These are phyloP conservation scores for Lacerta bilineata DNA, from an alignment of 2,797 vertebrate genomes.

Conservation along the genomic window DNA sequence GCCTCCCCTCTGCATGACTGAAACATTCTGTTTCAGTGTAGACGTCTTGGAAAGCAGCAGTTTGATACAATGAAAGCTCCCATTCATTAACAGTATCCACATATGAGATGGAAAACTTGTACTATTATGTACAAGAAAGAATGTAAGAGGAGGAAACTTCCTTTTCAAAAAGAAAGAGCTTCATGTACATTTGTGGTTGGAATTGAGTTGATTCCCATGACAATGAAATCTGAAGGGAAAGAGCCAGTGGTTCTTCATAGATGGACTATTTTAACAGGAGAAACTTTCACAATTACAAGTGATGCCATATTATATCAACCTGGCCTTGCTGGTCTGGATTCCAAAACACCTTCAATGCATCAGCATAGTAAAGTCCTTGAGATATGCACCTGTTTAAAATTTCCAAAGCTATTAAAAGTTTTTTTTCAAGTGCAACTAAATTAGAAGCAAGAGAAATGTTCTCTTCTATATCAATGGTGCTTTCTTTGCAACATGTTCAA, in stretches of 20 bases:
- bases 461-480: background rate
- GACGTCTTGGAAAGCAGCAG: constrained; percentile 12
- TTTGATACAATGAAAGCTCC: constrained; percentile 42
- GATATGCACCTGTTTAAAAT: background rate
- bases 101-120: constrained; percentile 52
- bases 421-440: background rate
- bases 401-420: background rate
- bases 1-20: constrained; percentile 8
- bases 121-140: accelerated
- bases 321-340: background rate
- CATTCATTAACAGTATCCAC: constrained; percentile 24
- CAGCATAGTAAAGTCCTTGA: background rate
- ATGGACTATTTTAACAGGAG: constrained; percentile 2
- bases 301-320: background rate
- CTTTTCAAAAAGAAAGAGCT: constrained; percentile 44
- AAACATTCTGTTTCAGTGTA: constrained; percentile 24
- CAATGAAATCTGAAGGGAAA: constrained; percentile 55
- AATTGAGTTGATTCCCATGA: constrained; percentile 63
- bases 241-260: constrained; percentile 50
- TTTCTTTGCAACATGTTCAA: constrained; percentile 38
- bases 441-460: constrained; percentile 25
- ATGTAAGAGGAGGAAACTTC: background rate
- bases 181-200: constrained; percentile 33
- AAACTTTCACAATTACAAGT: background rate
- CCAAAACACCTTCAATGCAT: background rate